Base-by-base conservation (phyloP, 2,113 vertebrate genomes). In the Eonycteris spelaea region DNA sequence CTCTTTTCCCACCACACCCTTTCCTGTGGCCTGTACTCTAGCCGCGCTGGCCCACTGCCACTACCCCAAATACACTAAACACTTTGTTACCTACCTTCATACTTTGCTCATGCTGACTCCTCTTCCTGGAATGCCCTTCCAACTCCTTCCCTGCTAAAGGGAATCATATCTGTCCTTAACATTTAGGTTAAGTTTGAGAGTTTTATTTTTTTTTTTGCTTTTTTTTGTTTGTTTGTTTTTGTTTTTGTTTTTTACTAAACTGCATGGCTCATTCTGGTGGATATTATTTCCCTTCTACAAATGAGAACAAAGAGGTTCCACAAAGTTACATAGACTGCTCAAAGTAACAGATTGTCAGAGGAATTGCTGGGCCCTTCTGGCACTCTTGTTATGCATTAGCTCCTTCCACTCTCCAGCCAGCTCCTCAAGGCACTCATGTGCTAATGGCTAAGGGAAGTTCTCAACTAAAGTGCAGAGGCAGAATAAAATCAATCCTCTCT, bases 401-500 rank as follows among this genome's bases (percentile, higher is more conserved):
- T 70, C 22, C 67, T 90, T 82, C 43, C 16, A 83, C 33, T 92
- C 43, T 92, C 77, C 12, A 51, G 61, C 43, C 6, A 51, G 61
- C 38, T 45, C 79, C 86, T 82, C 53, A 57, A 88, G 38, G 30
- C 77, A 77, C 65, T 88, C 51, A 65, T 59, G 77, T 35, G 61
- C 30, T 84, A 92, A 90, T 85, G 38, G 55, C 77, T 10, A 5
- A 79, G 59, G 93, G 40, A 95, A 26, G 33, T 40, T 65, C 71
- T 87, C 83, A 94, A 73, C 63, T 73, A 55, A 14, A 88, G 3
- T 79, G 45, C 57, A 33, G 28, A 61, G 40, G 35, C 70, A 59
- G 51, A 93, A 78, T 51, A 73, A 83, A 97, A 95, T 83, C 74
- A 70, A 73, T 82, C n/a, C 43, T 65, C 35, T 91, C 40, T 93